Conservation (phyloP, 1,140 invertebrate genomes). For the Wasmannia auropunctata region DNA sequence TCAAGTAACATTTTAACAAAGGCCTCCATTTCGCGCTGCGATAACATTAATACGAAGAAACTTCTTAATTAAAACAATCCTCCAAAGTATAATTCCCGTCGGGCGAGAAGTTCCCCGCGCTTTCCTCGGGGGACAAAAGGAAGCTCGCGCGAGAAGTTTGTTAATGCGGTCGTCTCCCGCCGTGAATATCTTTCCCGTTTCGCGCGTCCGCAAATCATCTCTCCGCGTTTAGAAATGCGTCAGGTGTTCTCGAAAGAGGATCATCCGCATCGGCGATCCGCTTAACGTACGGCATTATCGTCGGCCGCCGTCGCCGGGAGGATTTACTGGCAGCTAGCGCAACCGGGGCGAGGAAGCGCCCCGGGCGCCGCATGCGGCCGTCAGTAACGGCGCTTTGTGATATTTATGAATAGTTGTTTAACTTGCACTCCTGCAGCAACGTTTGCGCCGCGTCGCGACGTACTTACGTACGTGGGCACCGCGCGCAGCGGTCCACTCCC, state of each 20-base stretch:
- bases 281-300: constrained; percentile 57
- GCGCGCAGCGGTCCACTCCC: constrained; percentile 40
- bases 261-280: constrained; percentile 60
- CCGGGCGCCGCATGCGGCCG: constrained; percentile 53
- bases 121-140: background rate
- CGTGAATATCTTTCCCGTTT: constrained; percentile 7
- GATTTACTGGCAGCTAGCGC: constrained; percentile 73
- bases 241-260: constrained; percentile 42
- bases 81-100: background rate
- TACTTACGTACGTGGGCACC: constrained; percentile 36
- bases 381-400: constrained; percentile 67
- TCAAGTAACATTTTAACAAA: background rate
- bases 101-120: background rate
- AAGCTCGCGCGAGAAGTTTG: background rate
- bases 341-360: constrained; percentile 2
- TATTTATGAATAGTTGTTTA: constrained; percentile 81
- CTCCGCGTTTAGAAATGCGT: constrained; percentile 25
- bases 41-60: background rate
- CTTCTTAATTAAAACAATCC: background rate
- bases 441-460: constrained; percentile 7
- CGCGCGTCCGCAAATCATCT: constrained; percentile 18
- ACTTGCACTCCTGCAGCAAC: constrained; percentile 73
- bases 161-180: constrained; percentile 7
- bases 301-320: constrained; percentile 36
- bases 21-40: no score